These are phyloP conservation scores for Leucoraja ocellata DNA, from an alignment of 2,797 vertebrate species.

Conservation along the genomic window DNA sequence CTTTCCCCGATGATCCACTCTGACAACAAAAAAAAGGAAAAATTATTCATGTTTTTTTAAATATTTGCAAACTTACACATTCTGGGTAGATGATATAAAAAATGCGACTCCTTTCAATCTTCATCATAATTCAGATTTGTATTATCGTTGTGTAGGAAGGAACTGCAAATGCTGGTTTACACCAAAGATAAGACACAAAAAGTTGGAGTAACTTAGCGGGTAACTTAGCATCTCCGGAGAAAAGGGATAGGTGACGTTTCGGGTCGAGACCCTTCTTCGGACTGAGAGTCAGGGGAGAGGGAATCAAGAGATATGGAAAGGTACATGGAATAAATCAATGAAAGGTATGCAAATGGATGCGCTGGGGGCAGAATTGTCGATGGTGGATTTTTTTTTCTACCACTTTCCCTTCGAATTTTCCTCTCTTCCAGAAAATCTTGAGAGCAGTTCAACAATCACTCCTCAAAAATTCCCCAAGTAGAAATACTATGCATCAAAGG, in stretches of 20 bases:
- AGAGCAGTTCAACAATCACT: neutral
- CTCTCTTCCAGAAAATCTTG: neutral
- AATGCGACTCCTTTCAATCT: neutral
- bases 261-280: too few relatives aligned
- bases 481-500: neutral
- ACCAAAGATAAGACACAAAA: too few relatives aligned
- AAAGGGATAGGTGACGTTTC: too few relatives aligned
- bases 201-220: too few relatives aligned
- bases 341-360: too few relatives aligned
- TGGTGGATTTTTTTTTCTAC: neutral
- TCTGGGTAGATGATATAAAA: neutral
- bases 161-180: too few relatives aligned
- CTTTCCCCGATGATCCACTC: constrained; percentile 16
- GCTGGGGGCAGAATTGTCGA: neutral
- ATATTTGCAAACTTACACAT: neutral
- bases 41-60: too few relatives aligned
- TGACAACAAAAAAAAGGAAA: neutral
- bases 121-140: neutral
- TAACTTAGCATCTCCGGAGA: too few relatives aligned
- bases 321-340: too few relatives aligned
- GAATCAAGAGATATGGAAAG: too few relatives aligned
- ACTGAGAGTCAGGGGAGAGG: too few relatives aligned
- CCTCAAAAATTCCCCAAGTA: neutral
- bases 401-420: neutral
- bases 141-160: neutral